These are phyloP conservation scores for Diachasmimorpha longicaudata DNA, from an alignment of 1,140 invertebrate species.

Conservation along the genomic window DNA sequence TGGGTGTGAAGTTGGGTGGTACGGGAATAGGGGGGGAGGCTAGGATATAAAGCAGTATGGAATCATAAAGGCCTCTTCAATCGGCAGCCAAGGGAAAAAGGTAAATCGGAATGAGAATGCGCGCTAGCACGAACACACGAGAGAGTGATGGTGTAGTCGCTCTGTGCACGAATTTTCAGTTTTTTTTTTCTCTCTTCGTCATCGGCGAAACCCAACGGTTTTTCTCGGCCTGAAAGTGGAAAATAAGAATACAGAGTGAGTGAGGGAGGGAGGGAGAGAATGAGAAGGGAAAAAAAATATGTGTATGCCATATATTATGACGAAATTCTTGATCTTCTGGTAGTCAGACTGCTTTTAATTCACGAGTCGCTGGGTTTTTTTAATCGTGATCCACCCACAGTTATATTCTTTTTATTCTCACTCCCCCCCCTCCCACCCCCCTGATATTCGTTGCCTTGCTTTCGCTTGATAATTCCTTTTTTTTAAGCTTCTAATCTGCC, in stretches of 20 bases:
- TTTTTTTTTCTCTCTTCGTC: not conserved
- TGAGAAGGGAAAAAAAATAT: constrained; percentile 1
- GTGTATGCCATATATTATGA: constrained; percentile 17
- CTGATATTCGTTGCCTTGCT: constrained; percentile 27
- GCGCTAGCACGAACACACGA: constrained; percentile 4
- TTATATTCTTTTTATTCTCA: constrained; percentile 18
- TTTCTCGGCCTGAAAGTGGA: not conserved
- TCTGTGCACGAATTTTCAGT: not conserved
- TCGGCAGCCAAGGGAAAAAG: constrained; percentile 13
- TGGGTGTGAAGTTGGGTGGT: too few species aligned
- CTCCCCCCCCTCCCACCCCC: not conserved
- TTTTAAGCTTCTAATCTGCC: constrained; percentile 1
- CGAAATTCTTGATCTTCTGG: constrained; percentile 53
- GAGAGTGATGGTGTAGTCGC: not conserved
- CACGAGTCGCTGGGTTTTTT: constrained; percentile 42
- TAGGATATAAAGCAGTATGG: constrained; percentile 15
- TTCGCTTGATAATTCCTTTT: constrained; percentile 11
- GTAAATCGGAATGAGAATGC: constrained; percentile 21
- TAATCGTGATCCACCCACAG: constrained; percentile 39
- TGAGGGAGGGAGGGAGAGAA: not conserved
- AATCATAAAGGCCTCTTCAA: constrained; percentile 33
- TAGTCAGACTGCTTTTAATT: constrained; percentile 53
- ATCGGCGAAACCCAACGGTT: not conserved
- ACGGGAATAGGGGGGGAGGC: not conserved
- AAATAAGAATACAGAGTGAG: constrained; percentile 5